A percentile compares a stretch with the other conserved stretches of the same genome.
Conservation (phyloP, 2,888 invertebrate genomes). For the Iphiclides podalirius region DNA sequence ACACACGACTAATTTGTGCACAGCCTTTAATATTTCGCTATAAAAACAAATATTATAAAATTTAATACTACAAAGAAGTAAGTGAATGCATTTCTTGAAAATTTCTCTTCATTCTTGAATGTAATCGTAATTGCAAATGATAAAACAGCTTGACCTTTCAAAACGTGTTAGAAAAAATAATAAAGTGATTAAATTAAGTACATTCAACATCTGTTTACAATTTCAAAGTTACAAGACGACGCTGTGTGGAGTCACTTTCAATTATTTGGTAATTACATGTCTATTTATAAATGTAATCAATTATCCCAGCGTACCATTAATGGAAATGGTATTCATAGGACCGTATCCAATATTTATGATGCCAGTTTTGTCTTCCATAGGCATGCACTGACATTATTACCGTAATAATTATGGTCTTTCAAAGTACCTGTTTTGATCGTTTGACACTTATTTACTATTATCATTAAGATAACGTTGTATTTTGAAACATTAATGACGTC, state of each 20-base stretch:
- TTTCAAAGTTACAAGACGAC: conserved; percentile 8
- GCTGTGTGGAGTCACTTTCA: conserved; percentile 5
- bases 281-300: conserved; percentile 22
- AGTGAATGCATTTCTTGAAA: too few species aligned
- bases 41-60: too few species aligned
- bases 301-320: conserved; percentile 7
- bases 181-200: too few species aligned
- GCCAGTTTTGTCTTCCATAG: conserved; percentile 10
- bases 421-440: not conserved
- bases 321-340: conserved; percentile 10
- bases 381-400: conserved; percentile 1
- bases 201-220: conserved; percentile 15
- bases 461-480: too few species aligned
- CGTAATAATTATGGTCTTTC: conserved; percentile 13
- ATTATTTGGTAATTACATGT: conserved; percentile 17
- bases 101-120: too few species aligned
- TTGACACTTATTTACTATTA: not conserved
- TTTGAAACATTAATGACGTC: too few species aligned
- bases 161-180: not conserved
- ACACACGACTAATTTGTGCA: too few species aligned
- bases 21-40: too few species aligned
- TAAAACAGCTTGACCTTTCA: not conserved
- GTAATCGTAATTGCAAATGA: not conserved
- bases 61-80: too few species aligned
- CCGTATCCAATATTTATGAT: conserved; percentile 14